phyloP scores from a whole-genome alignment of 2,888 invertebrate genomes.

The Hylaea fasciaria region DNA sequence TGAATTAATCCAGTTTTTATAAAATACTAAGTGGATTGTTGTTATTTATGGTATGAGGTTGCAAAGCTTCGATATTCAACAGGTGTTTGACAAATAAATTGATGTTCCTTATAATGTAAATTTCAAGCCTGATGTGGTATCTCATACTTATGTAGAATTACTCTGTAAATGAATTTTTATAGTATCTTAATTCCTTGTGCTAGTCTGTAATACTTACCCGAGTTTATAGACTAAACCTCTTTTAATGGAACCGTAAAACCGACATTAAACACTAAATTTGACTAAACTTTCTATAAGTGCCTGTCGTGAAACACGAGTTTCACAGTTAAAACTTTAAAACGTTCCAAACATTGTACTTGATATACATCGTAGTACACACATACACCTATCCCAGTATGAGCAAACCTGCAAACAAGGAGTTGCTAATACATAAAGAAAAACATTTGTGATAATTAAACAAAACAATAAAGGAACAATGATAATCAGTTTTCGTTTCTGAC shows the following conservation, averaged over 20 bases:
- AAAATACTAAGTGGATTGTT: conserved; percentile 41
- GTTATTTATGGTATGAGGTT: conserved; percentile 39
- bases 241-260: conserved; percentile 2
- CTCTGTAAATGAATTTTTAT: too few species aligned
- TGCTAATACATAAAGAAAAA: too few species aligned
- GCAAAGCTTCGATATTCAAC: conserved; percentile 20
- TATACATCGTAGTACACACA: too few species aligned
- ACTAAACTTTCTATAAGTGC: background rate
- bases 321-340: background rate
- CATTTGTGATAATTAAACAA: too few species aligned
- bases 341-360: too few species aligned
- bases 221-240: background rate
- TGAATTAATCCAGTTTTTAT: conserved; percentile 44
- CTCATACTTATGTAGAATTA: too few species aligned
- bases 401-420: too few species aligned
- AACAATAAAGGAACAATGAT: conserved; percentile 13
- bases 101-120: too few species aligned
- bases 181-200: conserved; percentile 1
- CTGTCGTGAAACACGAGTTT: conserved; percentile 7
- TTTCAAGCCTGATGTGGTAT: too few species aligned
- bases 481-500: conserved; percentile 19
- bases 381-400: too few species aligned
- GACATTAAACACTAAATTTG: conserved; percentile 4
- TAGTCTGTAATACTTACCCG: too few species aligned
- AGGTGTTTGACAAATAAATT: background rate